Evolutionary conservation across 1,140 invertebrate genomes (phyloP), one percentile per base, ranked within the genome.

Genomic region (Ostrea denselamellosa): DNA sequence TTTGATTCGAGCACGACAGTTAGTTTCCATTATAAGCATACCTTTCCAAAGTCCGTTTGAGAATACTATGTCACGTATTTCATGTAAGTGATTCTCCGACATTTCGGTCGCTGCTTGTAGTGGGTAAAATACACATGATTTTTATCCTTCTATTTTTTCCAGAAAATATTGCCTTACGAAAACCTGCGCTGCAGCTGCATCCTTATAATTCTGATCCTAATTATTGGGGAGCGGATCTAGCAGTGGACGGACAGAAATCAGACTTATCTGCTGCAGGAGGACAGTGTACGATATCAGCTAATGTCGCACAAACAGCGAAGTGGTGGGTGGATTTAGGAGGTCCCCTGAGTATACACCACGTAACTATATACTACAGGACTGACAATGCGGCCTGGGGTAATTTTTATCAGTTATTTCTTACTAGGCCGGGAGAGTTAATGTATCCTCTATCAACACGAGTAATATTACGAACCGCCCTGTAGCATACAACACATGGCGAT

Each of bases 291-390:
- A 25, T 68, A 68, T 68, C 65, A 9, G 22, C 5, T 5, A 25
- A 68, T 25, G 7, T 1, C 22, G 10, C 5, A 68, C 25, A 7
- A 68, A 68, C 65, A 22, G 65, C 65, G 10, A 25, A n/a, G 2
- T 68, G 65, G 65, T n/a, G 65, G 65, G 65, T 68, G 25, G 65
- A 68, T 68, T n/a, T 68, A 10, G 65, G 65, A 68, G 65, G 10
- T n/a, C 0, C 22, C 8, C 65, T 68, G 7, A 68, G 65, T 68
- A 68, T 68, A 68, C 65, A 68, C 0, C 65, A 68, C 22, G 22
- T 68, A 0, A 25, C 25, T 25, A 68, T 68, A n/a, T 12, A 25
- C 0, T 68, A 22, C 65, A 68, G 65, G 65, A 68, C 65, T 8
- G n/a, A 68, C 7, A 68, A 68, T 25, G 22, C 8, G 10, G 65